These are phyloP conservation scores for Burhinus bistriatus DNA, from an alignment of 2,113 vertebrate species.

Conservation along the genomic window DNA sequence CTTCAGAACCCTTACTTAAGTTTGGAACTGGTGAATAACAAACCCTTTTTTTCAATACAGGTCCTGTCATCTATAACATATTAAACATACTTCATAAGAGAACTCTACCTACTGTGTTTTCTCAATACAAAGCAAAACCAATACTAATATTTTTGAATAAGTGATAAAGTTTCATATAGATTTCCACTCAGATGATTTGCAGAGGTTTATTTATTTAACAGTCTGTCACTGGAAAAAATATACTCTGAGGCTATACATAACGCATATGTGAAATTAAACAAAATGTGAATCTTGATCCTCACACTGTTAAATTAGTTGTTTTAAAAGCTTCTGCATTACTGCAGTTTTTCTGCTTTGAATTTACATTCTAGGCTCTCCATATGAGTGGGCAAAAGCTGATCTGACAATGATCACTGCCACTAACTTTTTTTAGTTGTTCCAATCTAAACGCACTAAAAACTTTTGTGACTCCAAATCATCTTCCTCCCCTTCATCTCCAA, in stretches of 20 bases:
- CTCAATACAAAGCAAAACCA: not conserved
- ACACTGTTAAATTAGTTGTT: not conserved
- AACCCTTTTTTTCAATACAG: not conserved
- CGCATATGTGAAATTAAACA: not conserved
- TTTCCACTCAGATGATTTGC: not conserved
- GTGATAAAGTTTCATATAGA: not conserved
- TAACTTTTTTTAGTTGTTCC: not conserved
- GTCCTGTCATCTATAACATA: not conserved
- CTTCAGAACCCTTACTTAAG: not conserved
- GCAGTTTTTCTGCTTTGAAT: not conserved
- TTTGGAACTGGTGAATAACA: not conserved
- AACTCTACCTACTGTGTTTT: not conserved
- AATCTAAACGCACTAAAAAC: not conserved
- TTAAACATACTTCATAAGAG: not conserved
- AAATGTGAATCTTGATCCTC: not conserved
- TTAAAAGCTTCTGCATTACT: not conserved
- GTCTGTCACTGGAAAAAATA: not conserved
- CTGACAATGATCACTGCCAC: not conserved
- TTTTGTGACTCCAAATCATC: not conserved
- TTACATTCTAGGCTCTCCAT: not conserved
- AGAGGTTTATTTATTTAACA: not conserved
- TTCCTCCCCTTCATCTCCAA: not conserved
- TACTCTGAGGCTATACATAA: not conserved
- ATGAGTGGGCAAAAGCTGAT: not conserved
- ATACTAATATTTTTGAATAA: not conserved